Conservation (phyloP, 2,113 vertebrate genomes). For the Agapornis roseicollis region DNA sequence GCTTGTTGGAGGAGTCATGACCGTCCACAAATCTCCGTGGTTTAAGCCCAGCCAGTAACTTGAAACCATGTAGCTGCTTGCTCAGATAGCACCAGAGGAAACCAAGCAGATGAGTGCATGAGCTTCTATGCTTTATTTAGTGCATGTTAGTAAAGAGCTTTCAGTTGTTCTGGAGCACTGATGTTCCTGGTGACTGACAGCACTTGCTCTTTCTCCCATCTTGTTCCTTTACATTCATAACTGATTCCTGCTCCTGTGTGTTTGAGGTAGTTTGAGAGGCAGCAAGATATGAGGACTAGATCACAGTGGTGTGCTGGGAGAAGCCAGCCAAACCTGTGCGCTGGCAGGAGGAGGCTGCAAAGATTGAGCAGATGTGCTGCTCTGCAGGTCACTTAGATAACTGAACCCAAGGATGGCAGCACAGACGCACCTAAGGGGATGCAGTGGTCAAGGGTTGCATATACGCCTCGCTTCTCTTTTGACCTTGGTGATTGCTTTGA, state of each 20-base stretch:
- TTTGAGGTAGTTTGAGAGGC: neutral
- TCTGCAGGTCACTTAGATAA: neutral
- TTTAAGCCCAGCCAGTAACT: neutral
- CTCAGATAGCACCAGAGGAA: neutral
- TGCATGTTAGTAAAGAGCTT: neutral
- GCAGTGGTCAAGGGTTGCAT: neutral
- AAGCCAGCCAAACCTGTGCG: neutral
- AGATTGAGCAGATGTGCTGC: neutral
- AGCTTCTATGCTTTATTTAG: neutral
- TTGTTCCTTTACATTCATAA: neutral
- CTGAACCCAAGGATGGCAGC: neutral
- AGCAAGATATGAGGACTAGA: neutral
- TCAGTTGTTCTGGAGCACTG: neutral
- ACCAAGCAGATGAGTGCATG: neutral
- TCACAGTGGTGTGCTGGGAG: neutral
- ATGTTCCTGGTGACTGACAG: neutral
- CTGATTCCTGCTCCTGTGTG: neutral
- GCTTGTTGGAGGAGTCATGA: neutral
- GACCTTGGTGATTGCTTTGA: neutral
- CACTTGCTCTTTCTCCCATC: neutral
- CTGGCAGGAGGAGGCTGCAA: neutral
- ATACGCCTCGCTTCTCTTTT: neutral
- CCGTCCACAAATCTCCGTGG: neutral
- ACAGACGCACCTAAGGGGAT: neutral
- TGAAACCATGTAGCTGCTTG: neutral